Evolutionary conservation across 1,140 invertebrate genomes (phyloP), one percentile per base, ranked within the genome.

Genomic region (Geopemphigus sp.): DNA sequence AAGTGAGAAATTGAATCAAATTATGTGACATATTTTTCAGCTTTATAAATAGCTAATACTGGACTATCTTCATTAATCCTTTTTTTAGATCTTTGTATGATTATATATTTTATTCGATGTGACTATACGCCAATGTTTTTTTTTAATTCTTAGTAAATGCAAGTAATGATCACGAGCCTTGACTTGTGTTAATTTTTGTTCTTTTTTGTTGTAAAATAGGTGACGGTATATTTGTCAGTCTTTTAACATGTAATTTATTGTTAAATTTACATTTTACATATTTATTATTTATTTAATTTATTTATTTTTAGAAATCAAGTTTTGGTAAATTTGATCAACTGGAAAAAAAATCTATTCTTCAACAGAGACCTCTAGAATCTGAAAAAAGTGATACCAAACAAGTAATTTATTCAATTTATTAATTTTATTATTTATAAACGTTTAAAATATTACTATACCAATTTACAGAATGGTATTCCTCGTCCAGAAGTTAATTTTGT

Each of bases 271-370:
- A 15, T 50, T 15, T 11, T 5, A 39, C 24, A 14, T 47, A n/a
- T 0, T 68, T 56, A 19, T 12, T 26, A 70, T 17, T n/a, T n/a
- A n/a, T n/a, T n/a, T n/a, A n/a, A 24, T 2, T 32, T 26, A 70
- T 81, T 83, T 80, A 17, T 88, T 88, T 39, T 47, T 87, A 93
- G 92, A 92, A 91, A 88, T 91, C 90, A 82, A 92, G 91, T 86
- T 92, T 92, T 84, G 92, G 88, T 82, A 92, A 92, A 87, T 92
- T 92, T 85, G 91, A 92, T 83, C 89, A 90, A 74, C 85, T 91
- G 53, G 89, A 88, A 83, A 92, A 92, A 85, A 91, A 91, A 84
- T 88, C 89, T 82, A 78, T 78, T 17, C 74, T 78, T 63, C 74
- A 78, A 50, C 74, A 78, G 17, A 78, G 86, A 90, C 26, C 86